These are phyloP conservation scores for Zaprionus davidi DNA, from an alignment of 1,140 invertebrate genomes.

Conservation along the genomic window DNA sequence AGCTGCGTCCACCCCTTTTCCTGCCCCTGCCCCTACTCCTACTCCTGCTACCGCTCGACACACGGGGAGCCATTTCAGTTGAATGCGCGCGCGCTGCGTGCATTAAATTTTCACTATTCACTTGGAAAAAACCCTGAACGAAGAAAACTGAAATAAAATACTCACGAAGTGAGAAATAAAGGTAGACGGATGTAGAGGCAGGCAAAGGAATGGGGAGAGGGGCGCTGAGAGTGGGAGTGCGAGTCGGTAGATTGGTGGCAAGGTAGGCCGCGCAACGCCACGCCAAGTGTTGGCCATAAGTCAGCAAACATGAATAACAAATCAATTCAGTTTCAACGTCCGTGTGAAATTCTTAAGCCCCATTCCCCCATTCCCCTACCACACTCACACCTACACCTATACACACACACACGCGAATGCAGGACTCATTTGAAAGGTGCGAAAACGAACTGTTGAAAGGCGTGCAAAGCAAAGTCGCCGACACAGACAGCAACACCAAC, in stretches of 20 bases:
- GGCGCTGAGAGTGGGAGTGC: neutral
- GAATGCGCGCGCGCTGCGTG: constrained; percentile 45
- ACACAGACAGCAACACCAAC: constrained; percentile 32
- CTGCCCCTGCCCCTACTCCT: neutral
- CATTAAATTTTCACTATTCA: constrained; percentile 79
- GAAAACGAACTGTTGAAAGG: constrained; percentile 80
- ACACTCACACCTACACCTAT: constrained; percentile 18
- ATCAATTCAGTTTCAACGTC: constrained; percentile 78
- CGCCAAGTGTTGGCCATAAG: constrained; percentile 77
- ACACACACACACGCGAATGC: constrained; percentile 22
- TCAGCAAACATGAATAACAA: constrained; percentile 82
- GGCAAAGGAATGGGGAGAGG: neutral
- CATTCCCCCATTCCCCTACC: neutral
- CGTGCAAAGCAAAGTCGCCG: constrained; percentile 49
- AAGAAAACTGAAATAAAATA: constrained; percentile 22
- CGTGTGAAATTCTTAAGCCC: constrained; percentile 67
- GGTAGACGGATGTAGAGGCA: constrained; percentile 7
- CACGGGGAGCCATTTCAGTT: constrained; percentile 32
- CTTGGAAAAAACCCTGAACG: constrained; percentile 16
- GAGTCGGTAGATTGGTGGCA: constrained; percentile 52
- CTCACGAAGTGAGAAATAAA: constrained; percentile 15
- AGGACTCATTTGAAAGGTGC: constrained; percentile 65
- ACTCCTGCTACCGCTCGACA: neutral
- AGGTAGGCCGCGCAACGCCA: constrained; percentile 71
- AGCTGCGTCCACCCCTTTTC: neutral